These are phyloP conservation scores for Batillaria attramentaria DNA, from an alignment of 1,140 invertebrate genomes.

Conservation along the genomic window DNA sequence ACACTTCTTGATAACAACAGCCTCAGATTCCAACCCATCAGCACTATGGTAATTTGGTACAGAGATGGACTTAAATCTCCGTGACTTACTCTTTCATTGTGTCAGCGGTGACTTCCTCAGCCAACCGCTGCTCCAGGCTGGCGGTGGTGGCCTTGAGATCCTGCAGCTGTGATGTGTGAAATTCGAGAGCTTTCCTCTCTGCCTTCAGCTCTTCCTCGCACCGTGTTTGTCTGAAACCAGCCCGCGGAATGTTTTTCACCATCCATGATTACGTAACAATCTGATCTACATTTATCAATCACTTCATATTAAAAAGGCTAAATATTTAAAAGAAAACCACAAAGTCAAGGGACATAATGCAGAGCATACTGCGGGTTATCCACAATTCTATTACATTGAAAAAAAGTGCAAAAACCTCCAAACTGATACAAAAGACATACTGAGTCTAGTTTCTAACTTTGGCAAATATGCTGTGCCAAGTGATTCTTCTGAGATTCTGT, in stretches of 20 bases:
- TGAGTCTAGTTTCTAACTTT: too few species aligned
- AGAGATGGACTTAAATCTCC: neutral
- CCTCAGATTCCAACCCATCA: too few species aligned
- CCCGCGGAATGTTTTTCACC: neutral
- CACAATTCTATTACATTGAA: too few species aligned
- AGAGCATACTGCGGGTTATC: too few species aligned
- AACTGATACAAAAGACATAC: too few species aligned
- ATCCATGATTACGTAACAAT: neutral
- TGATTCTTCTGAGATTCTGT: too few species aligned
- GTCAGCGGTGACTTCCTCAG: neutral
- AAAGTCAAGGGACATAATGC: too few species aligned
- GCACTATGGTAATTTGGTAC: too few species aligned
- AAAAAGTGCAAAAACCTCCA: too few species aligned
- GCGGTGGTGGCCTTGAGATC: neutral
- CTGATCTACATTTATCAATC: neutral
- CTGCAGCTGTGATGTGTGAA: slow-evolving; percentile 29
- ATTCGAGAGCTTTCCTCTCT: slow-evolving; percentile 33
- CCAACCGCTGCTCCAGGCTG: neutral
- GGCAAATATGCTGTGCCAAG: too few species aligned
- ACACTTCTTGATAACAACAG: too few species aligned
- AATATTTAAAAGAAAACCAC: neutral
- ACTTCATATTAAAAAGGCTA: neutral
- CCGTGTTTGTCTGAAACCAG: slow-evolving; percentile 23
- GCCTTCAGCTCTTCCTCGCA: slow-evolving; percentile 29
- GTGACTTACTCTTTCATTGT: slow-evolving; percentile 28